phyloP scores from a whole-genome alignment of 2,113 vertebrate genomes.

The Silurus asotus region DNA sequence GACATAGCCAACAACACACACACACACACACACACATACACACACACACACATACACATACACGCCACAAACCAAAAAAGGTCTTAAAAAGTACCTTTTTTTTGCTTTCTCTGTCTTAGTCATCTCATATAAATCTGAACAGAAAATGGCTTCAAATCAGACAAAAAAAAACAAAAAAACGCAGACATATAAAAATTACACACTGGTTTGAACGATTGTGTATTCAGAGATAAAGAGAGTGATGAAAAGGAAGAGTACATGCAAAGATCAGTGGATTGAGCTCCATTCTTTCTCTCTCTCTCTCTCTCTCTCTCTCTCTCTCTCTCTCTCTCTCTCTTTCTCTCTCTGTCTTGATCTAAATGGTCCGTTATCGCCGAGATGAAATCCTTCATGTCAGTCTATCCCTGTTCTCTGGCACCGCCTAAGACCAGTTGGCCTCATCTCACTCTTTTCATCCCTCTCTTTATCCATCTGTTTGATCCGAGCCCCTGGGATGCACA shows the following conservation, averaged over 20 bases:
- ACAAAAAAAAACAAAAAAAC: background rate
- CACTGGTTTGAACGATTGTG: background rate
- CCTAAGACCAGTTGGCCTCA: slow-evolving; percentile 8
- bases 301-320: slow-evolving; percentile 16
- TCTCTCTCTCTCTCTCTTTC: background rate
- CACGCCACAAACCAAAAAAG: slow-evolving; percentile 12
- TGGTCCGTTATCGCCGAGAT: slow-evolving; percentile 25
- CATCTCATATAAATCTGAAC: background rate
- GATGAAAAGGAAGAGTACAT: background rate
- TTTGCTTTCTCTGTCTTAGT: background rate
- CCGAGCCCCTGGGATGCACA: slow-evolving; percentile 2
- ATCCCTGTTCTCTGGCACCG: slow-evolving; percentile 14
- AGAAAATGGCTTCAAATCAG: background rate
- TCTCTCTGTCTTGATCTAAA: slow-evolving; percentile 73
- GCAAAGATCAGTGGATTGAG: background rate
- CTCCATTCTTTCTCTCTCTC: background rate
- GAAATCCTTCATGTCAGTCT: slow-evolving; percentile 14
- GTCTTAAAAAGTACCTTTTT: background rate
- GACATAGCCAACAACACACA: background rate
- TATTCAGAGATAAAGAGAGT: background rate
- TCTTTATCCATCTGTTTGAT: slow-evolving; percentile 27
- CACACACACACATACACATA: slow-evolving; percentile 1
- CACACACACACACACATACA: background rate
- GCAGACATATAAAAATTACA: background rate
- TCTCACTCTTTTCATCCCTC: slow-evolving; percentile 9